Base-by-base conservation (phyloP, 2,113 vertebrate genomes). In the Phrynosoma blainvillii region DNA sequence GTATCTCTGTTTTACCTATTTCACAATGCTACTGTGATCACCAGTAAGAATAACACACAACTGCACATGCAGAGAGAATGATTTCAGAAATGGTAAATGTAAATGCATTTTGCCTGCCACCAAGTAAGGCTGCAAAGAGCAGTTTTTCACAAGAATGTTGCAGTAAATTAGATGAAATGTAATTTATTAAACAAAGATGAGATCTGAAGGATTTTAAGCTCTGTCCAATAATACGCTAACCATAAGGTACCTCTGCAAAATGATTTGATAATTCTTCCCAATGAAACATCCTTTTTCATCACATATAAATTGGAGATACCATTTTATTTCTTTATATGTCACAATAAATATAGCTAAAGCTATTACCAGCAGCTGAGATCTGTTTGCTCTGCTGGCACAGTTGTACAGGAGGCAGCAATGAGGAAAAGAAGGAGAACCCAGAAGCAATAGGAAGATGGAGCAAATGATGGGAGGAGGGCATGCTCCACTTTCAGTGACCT, bases 11-110 rank as follows among this genome's bases (percentile, higher is more conserved):
- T 14, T 65, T 25, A 42, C 36, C 73, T 30, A 12, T 25, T 76
- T 42, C 73, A 42, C 56, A 65, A 65, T 56, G 25, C 32, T 85
- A 30, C 40, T 62, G 32, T 65, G 56, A 76, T 30, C 32, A 76
- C 62, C 73, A 85, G 18, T 85, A 77, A 47, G 74, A 78, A 66
- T 66, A 59, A 85, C 10, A 66, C 77, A 85, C 36, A 25, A 75
- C 59, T 7, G 74, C 10, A 42, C 5, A 78, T 30, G 18, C 36
- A 66, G 59, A 20, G 66, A 47, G 52, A 56, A 59, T 59, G 56
- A 36, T 84, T 84, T 36, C 12, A 40, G 83, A 66, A 25, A 66
- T n/a, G 74, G 65, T 66, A 65, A 65, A 66, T n/a, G n/a, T 36
- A 77, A 85, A 12, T 8, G 52, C 54, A 62, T 62, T 62, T 85